A percentile compares a stretch with the other conserved stretches of the same genome.
Conservation (phyloP, 2,888 invertebrate genomes). For the Nezara viridula region DNA sequence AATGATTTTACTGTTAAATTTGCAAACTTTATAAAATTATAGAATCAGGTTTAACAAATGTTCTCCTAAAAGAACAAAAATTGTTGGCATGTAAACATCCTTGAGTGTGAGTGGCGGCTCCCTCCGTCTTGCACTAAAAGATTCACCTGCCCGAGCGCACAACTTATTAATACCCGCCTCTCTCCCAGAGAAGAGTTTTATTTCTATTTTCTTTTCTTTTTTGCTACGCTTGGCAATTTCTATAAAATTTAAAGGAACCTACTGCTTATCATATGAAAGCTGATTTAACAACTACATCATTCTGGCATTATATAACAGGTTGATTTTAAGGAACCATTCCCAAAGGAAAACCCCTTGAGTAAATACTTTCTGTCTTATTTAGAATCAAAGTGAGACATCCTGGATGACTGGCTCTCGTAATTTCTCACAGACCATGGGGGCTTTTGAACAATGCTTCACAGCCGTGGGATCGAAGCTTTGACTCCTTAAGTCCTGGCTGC, state of each 20-base stretch:
- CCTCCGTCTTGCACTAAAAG: neutral
- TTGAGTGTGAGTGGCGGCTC: neutral
- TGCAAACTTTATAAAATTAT: neutral
- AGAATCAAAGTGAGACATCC: neutral
- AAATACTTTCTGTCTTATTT: neutral
- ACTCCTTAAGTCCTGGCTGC: too few relatives aligned
- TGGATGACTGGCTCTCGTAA: neutral
- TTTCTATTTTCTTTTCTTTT: neutral
- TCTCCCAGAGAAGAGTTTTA: neutral
- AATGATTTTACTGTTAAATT: too few relatives aligned
- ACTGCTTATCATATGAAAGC: too few relatives aligned
- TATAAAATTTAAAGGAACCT: neutral
- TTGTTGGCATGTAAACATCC: neutral
- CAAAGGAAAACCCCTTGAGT: neutral
- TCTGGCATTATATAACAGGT: too few relatives aligned
- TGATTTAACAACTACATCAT: too few relatives aligned
- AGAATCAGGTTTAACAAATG: neutral
- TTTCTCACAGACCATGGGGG: neutral
- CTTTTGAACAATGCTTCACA: neutral
- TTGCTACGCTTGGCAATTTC: neutral
- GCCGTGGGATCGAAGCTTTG: neutral
- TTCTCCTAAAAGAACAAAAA: slow-evolving; percentile 4
- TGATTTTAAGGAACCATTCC: too few relatives aligned
- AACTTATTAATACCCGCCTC: neutral
- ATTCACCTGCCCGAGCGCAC: neutral